Base-by-base conservation (phyloP, 2,113 vertebrate species). In the Tupaia chinensis region DNA sequence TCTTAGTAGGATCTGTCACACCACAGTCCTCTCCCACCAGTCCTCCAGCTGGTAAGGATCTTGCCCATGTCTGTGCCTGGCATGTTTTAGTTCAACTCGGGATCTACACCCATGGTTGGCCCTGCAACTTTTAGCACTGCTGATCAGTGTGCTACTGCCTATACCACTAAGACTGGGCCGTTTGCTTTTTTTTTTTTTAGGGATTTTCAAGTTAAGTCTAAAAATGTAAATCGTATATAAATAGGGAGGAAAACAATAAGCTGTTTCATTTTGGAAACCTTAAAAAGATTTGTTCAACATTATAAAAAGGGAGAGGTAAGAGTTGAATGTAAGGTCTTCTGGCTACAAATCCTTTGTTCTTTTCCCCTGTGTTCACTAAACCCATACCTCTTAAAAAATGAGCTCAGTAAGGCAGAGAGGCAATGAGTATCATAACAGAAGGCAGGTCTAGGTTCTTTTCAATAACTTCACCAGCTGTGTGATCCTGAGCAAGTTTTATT, bases 401-500 rank as follows among this genome's bases (percentile, higher is more conserved):
- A 87, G 9, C 12, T 72, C 4, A 68, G 34, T 23, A 53, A 69
- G 56, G 16, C 58, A 66, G 61, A 87, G 56, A 86, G 60, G 34
- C 60, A 53, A 0, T 56, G 68, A 56, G 34, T 9, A 54, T 12
- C 15, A 13, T 17, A 20, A 15, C 32, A 69, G 77, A 76, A 58
- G 5, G 61, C 58, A 77, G 70, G 16, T 66, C 6, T 32, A 60
- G 56, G n/a, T 89, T 88, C 58, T 95, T 89, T 73, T 44, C 65
- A 82, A 7, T 95, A 87, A 73, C 74, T 92, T 65, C 88, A 69
- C 58, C 74, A 88, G 53, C 27, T 65, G 29, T 34, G n/a, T 89
- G 65, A 93, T 68, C 56, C 60, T 65, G 78, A 92, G 73, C 73
- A 88, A 63, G 12, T 85, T 93, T 84, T 93, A 69, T 91, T 95